A percentile compares a stretch with the other conserved stretches of the same genome.
phyloP scores from a whole-genome alignment of 1,140 invertebrate species.

The Aphelenchoides besseyi region DNA sequence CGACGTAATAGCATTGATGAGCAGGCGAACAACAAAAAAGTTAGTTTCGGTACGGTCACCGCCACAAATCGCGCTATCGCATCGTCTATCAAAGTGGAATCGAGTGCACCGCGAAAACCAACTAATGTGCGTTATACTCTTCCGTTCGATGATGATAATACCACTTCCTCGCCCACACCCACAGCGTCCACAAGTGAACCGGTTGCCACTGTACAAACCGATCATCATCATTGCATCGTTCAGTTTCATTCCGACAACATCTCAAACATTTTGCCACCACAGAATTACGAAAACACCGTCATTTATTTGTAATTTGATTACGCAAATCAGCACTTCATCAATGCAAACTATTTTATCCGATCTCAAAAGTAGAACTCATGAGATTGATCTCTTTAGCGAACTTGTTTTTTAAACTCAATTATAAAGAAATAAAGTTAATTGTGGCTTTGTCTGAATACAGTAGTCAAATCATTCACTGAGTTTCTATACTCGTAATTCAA shows the following conservation, averaged over 20 bases:
- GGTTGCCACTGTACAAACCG: background rate
- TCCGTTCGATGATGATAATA: background rate
- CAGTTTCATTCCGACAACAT: background rate
- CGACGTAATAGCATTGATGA: conserved; percentile 4
- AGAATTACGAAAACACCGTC: conserved; percentile 1
- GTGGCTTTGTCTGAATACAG: too few species aligned
- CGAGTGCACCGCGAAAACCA: conserved; percentile 17
- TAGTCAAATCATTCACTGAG: too few species aligned
- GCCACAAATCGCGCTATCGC: conserved; percentile 9
- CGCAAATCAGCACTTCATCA: too few species aligned
- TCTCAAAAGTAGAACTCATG: too few species aligned
- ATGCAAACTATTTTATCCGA: too few species aligned
- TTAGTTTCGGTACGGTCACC: background rate
- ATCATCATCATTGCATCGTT: background rate
- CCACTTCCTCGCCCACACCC: background rate
- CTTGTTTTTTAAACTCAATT: too few species aligned
- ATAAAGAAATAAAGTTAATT: too few species aligned
- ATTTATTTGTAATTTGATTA: conserved; percentile 7
- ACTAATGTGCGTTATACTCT: conserved; percentile 12
- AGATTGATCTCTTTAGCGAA: too few species aligned
- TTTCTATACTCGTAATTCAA: too few species aligned
- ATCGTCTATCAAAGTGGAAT: background rate
- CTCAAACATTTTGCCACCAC: background rate
- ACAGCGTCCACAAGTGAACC: conserved; percentile 6
- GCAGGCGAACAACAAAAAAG: background rate